Conservation (phyloP, 2,113 vertebrate genomes). For the Chloroceryle aenea region DNA sequence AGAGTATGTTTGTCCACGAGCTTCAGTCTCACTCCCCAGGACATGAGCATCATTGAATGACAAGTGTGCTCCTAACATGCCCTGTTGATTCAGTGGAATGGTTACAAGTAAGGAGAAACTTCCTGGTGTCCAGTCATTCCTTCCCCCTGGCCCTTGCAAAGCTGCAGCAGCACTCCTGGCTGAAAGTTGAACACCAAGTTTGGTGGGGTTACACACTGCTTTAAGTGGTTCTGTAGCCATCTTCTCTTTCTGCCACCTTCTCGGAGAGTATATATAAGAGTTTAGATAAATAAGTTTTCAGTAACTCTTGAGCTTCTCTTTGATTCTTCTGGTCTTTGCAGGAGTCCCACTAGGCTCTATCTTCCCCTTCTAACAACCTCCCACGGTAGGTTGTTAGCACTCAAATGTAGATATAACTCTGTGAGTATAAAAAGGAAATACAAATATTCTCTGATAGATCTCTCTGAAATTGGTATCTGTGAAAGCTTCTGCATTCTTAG, state of each 20-base stretch:
- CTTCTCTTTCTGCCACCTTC: background rate
- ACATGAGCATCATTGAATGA: background rate
- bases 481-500: background rate
- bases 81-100: background rate
- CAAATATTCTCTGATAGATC: background rate
- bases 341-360: background rate
- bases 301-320: background rate
- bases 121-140: background rate
- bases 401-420: background rate
- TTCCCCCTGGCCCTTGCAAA: background rate
- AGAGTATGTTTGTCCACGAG: fast-evolving
- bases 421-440: background rate
- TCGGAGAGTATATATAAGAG: background rate
- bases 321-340: background rate
- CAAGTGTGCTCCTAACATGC: background rate
- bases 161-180: background rate
- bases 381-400: background rate
- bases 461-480: fast-evolving
- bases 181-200: background rate
- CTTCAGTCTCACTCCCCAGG: background rate
- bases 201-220: background rate
- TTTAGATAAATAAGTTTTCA: background rate
- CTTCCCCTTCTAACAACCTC: background rate
- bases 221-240: background rate
- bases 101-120: background rate